These are phyloP conservation scores for Maniola jurtina DNA, from an alignment of 1,140 invertebrate species.

Conservation along the genomic window DNA sequence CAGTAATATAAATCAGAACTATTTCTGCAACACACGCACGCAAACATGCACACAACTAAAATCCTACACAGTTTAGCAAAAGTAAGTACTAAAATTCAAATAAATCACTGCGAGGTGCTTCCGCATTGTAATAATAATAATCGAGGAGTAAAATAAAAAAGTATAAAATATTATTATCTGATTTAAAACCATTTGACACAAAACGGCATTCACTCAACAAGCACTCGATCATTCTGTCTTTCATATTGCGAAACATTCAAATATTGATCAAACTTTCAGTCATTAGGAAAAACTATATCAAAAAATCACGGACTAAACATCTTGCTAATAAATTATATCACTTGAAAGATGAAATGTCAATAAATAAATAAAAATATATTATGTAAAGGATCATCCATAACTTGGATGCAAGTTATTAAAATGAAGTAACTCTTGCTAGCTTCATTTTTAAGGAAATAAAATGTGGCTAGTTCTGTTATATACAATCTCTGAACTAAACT, in stretches of 20 bases:
- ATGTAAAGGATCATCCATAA: constrained; percentile 25
- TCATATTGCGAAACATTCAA: constrained; percentile 21
- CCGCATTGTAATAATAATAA: constrained; percentile 14
- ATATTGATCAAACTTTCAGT: constrained; percentile 20
- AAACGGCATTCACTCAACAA: constrained; percentile 11
- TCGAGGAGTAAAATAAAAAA: constrained; percentile 12
- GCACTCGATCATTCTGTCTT: constrained; percentile 20
- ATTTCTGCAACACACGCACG: constrained; percentile 45
- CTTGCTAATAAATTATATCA: constrained; percentile 36
- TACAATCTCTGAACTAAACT: too few species aligned
- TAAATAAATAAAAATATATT: constrained; percentile 46
- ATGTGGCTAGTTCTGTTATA: not conserved
- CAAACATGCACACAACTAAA: constrained; percentile 44
- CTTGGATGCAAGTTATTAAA: constrained; percentile 12
- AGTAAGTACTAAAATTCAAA: constrained; percentile 37
- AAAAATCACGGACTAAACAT: constrained; percentile 27
- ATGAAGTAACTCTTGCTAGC: constrained; percentile 11
- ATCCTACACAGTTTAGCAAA: constrained; percentile 23
- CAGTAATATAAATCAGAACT: constrained; percentile 64
- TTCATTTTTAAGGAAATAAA: constrained; percentile 16
- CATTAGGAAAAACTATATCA: constrained; percentile 21
- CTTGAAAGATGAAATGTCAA: constrained; percentile 38
- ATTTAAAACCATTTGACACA: constrained; percentile 14
- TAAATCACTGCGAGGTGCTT: constrained; percentile 31
- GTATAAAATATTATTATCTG: constrained; percentile 10